Base-by-base conservation (phyloP, 2,888 invertebrate species). In the Hypolimnas misippus region DNA sequence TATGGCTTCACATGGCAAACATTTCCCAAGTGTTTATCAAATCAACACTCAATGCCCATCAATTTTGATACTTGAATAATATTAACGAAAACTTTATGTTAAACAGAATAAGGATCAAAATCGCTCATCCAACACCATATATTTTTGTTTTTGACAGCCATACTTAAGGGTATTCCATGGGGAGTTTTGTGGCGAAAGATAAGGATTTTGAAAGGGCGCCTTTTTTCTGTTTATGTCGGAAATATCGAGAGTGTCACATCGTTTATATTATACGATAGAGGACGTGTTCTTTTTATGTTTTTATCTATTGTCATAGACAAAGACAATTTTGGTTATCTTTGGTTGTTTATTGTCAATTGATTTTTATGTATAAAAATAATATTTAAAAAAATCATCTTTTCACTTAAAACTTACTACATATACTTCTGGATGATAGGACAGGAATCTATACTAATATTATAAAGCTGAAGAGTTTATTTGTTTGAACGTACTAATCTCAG, bases 101-200 rank as follows among this genome's bases (percentile, higher is more conserved):
- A n/a, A 46, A 21, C 12, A 1, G 0, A 33, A 57, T 57, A 44
- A 35, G 62, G 52, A 44, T 57, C 44, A 63, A 64, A 62, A 66
- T 65, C 61, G 4, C 12, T 21, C 21, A 21, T 21, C n/a, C 12
- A 3, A 5, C 21, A 2, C 16, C 19, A 19, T 19, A 21, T 46
- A 3, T 6, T 7, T 29, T 57, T 68, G 69, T 70, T 68, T 65
- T 55, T 68, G 62, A 60, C 65, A 66, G 63, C 53, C 46, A 58
- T 40, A 65, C 58, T 57, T 50, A 21, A 21, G 44, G 38, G 21
- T 12, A 21, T 19, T 65, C 74, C 67, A 70, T 46, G 35, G 74
- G 70, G 74, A 71, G 56, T 42, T 53, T 59, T 58, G 69, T 59
- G 68, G 67, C 19, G 63, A 64, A 52, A 71, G 72, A 72, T 74